phyloP scores from a whole-genome alignment of 2,113 vertebrate genomes.

The Indri indri region DNA sequence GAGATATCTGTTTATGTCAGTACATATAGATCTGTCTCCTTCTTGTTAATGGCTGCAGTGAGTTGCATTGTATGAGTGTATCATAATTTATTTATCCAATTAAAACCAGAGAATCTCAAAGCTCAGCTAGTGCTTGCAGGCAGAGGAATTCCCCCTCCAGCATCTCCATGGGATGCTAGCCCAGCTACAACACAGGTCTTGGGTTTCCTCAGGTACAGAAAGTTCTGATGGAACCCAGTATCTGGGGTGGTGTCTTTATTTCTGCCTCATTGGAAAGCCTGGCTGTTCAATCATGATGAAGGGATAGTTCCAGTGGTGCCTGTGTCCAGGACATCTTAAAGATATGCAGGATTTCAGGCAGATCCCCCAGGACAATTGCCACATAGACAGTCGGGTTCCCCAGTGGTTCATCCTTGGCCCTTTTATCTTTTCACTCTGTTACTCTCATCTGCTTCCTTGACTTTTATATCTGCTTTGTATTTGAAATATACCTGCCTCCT shows the following conservation, averaged over 20 bases:
- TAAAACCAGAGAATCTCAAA: neutral
- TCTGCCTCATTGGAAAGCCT: neutral
- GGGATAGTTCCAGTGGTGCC: neutral
- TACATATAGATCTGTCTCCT: neutral
- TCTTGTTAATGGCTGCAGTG: neutral
- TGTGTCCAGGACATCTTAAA: neutral
- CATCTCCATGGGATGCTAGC: neutral
- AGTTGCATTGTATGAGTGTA: neutral
- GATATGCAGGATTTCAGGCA: fast-evolving
- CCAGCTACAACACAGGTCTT: neutral
- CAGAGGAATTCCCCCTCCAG: neutral
- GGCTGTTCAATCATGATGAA: neutral
- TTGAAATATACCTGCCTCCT: neutral
- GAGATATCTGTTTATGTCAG: neutral
- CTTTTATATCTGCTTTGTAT: neutral
- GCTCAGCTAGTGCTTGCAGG: neutral
- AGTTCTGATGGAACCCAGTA: neutral
- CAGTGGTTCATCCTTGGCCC: neutral
- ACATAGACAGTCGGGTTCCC: fast-evolving
- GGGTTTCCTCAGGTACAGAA: neutral
- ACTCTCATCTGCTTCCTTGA: neutral
- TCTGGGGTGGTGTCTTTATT: neutral
- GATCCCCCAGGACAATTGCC: neutral
- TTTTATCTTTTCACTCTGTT: neutral
- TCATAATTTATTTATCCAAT: slow-evolving; percentile 33